A percentile compares a stretch with the other conserved stretches of the same genome.
phyloP scores from a whole-genome alignment of 2,113 vertebrate species.

The Genyomyrus donnyi region DNA sequence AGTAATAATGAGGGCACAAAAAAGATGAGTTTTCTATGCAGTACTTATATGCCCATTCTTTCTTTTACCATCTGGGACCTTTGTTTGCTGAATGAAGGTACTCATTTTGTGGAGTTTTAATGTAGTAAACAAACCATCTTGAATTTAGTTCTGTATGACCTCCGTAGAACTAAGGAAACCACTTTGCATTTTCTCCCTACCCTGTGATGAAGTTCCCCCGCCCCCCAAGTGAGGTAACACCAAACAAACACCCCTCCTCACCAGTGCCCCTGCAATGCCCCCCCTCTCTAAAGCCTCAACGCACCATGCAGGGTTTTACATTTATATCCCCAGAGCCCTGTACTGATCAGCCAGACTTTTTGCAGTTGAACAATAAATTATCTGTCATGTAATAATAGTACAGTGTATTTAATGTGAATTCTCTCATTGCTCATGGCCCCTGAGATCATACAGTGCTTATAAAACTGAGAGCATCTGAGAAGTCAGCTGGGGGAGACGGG shows the following conservation, averaged over 20 bases:
- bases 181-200: neutral
- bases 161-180: neutral
- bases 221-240: neutral
- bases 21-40: neutral
- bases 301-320: neutral
- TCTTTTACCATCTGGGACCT: neutral
- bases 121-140: neutral
- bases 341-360: neutral
- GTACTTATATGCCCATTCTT: neutral
- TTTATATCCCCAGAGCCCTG: neutral
- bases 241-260: neutral
- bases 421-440: neutral
- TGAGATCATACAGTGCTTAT: neutral
- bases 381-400: constrained; percentile 12
- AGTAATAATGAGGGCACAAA: neutral
- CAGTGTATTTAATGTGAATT: neutral
- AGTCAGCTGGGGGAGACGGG: neutral
- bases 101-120: neutral
- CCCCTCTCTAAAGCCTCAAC: neutral
- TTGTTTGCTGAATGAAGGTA: neutral
- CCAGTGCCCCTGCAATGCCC: neutral
- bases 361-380: neutral
- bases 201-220: neutral
- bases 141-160: neutral
- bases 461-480: neutral